A percentile compares a stretch with the other conserved stretches of the same genome.
Conservation (phyloP, 2,888 invertebrate species). For the Lithosia quadra region DNA sequence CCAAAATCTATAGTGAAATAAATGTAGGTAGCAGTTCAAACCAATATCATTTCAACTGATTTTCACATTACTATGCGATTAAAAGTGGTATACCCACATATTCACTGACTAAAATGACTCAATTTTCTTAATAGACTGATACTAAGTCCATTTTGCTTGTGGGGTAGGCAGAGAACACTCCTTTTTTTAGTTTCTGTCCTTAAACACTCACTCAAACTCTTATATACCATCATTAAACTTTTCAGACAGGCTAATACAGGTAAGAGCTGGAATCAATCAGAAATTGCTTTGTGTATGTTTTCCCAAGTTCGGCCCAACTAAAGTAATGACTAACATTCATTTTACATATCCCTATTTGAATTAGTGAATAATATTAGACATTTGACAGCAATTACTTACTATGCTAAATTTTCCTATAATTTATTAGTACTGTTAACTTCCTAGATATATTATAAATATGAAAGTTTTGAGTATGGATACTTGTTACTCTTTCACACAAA, state of each 20-base stretch:
- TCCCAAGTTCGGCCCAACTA: neutral
- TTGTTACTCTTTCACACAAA: too few species aligned
- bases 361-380: too few species aligned
- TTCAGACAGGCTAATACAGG: neutral
- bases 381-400: too few species aligned
- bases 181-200: neutral
- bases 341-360: neutral
- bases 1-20: conserved; percentile 15
- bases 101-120: neutral
- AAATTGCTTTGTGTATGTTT: neutral
- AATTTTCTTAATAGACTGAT: neutral
- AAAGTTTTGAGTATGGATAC: too few species aligned
- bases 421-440: too few species aligned
- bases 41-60: neutral
- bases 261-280: neutral
- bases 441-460: too few species aligned
- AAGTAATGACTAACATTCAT: neutral
- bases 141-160: neutral
- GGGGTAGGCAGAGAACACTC: neutral
- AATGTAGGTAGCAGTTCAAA: neutral
- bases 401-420: too few species aligned
- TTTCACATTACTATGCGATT: neutral
- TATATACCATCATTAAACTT: too few species aligned
- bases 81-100: neutral
- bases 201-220: neutral